Evolutionary conservation across 2,888 invertebrate species (phyloP).

Genomic region (Hydroisotoma schaefferi): DNA sequence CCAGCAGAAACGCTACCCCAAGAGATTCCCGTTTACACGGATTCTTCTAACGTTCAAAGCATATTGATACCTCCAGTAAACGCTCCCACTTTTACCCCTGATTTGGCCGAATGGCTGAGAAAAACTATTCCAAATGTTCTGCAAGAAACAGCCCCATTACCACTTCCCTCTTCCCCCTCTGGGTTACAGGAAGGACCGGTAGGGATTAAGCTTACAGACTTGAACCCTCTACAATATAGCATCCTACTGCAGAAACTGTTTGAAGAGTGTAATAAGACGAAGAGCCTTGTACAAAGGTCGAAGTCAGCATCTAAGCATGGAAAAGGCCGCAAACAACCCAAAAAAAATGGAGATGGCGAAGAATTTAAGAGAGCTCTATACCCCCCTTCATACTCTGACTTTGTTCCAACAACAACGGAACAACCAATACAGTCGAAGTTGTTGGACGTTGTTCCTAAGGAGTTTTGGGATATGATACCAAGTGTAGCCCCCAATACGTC

Average conservation of each 20-base stretch:
- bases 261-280: conserved; percentile 12
- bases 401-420: conserved; percentile 13
- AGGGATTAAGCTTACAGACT: not conserved
- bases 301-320: not conserved
- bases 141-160: too few species aligned
- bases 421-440: not conserved
- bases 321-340: not conserved
- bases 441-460: conserved; percentile 17
- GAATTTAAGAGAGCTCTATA: conserved; percentile 19
- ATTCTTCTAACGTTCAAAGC: too few species aligned
- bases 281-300: not conserved
- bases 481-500: conserved; percentile 29
- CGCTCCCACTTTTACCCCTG: too few species aligned
- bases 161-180: too few species aligned
- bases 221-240: conserved; percentile 15
- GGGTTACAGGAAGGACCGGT: too few species aligned
- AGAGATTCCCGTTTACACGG: too few species aligned
- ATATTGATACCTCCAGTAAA: too few species aligned
- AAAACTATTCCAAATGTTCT: too few species aligned
- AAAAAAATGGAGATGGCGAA: not conserved
- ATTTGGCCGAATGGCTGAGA: too few species aligned
- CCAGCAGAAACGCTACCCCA: too few species aligned
- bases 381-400: conserved; percentile 8
- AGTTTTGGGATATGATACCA: conserved; percentile 35
- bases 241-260: conserved; percentile 15